Evolutionary conservation across 2,888 invertebrate species (phyloP), one percentile per base, ranked within the genome.

Genomic region (Tiliacea citrago): DNA sequence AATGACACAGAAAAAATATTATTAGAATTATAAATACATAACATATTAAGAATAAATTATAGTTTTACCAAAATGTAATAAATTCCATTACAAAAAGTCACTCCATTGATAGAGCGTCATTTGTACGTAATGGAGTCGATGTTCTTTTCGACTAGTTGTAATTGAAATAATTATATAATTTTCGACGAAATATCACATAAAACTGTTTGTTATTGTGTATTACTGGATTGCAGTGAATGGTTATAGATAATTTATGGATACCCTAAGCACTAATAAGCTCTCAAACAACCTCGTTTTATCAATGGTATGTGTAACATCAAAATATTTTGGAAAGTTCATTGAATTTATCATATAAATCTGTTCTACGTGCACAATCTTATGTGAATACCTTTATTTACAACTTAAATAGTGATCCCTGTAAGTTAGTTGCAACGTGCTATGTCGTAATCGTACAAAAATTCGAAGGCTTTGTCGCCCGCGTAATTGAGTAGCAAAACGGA

Each of bases 61-160:
- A 35, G 0, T 58, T 58, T 57, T 45, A 1, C 0, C n/a, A 62
- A 67, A 76, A 49, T 72, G 5, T 49, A 16, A 87, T 76, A 94
- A 92, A 96, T 95, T 95, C 95, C 94, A 83, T 55, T 70, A 72
- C 7, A 84, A 92, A 92, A 88, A 94, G 95, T 90, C 81, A 65
- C 75, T 91, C 84, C 87, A 88, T 95, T 97, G 97, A 97, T 91
- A 95, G 94, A 97, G 97, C 97, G 97, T 97, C 97, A 97, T 96
- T 97, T 96, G 97, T 97, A 97, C 97, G 97, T 97, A 97, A 97
- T 97, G 97, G 97, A 97, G 97, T 96, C 97, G 95, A 96, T 92
- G 92, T 94, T 94, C 92, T 91, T 88, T 92, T 91, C 90, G 87
- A 92, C 88, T 87, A 93, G 89, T 93, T 92, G 88, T 92, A 91